Evolutionary conservation across 2,888 invertebrate genomes (phyloP), one percentile per base, ranked within the genome.

Genomic region (Ypsolopha scabrella): DNA sequence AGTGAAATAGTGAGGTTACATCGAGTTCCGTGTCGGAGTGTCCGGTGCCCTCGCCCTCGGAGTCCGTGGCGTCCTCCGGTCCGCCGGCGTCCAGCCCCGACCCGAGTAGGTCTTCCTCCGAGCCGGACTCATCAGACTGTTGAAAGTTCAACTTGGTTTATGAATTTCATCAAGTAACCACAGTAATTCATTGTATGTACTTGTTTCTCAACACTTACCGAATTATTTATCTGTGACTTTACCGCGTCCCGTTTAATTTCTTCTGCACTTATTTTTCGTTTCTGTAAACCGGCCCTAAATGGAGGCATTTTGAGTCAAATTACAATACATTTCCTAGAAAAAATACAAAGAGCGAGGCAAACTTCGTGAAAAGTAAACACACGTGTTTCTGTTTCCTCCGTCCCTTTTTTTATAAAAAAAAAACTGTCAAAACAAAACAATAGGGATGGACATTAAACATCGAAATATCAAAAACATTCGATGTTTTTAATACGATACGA

Each of bases 21-120:
- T 87, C 87, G 59, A 66, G 69, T 62, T 86, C 80, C 24, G 71
- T 70, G 50, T 87, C 79, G 6, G 85, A 79, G 10, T 65, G 65
- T 55, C 83, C 86, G 41, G 77, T 81, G 36, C 86, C 88, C 51
- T 78, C 82, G n/a, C 65, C 66, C 51, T 83, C 83, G 0, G 83
- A 80, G 59, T 83, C 82, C 1, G 80, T 72, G 2, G 65, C 69
- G 49, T 82, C 83, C 2, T 62, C 70, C 24, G 4, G 24, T 24
- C 24, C 24, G 0, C 61, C 71, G 1, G 57, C 63, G 35, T 75
- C 68, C 50, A 83, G 53, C 13, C 68, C 66, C 9, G 75, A 75
- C 6, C 55, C 61, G 1, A 80, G 57, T 49, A 82, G 60, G 8
- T 75, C 70, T 47, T 68, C 68, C 33, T 55, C 60, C 3, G 60